phyloP scores from a whole-genome alignment of 2,888 invertebrate species.

The Scaptomyza parva region DNA sequence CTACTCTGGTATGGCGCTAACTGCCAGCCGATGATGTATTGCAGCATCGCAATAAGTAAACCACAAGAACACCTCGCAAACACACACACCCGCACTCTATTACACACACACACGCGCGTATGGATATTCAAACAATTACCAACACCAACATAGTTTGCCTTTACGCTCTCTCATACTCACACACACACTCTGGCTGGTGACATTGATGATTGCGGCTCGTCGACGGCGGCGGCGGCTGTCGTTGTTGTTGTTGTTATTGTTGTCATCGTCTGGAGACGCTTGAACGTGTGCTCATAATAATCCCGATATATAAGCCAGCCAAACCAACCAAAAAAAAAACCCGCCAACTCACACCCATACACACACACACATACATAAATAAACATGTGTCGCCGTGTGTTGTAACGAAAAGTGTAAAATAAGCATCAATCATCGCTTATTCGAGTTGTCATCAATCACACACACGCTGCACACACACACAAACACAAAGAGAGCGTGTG shows the following conservation, averaged over 20 bases:
- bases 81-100: constrained; percentile 34
- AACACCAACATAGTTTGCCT: constrained; percentile 58
- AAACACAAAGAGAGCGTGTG: constrained; percentile 25
- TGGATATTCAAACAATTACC: constrained; percentile 66
- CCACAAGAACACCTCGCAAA: constrained; percentile 54
- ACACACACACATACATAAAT: constrained; percentile 52
- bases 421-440: constrained; percentile 84
- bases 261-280: constrained; percentile 70
- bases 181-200: constrained; percentile 45
- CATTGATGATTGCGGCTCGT: constrained; percentile 77
- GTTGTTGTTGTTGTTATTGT: constrained; percentile 17
- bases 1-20: background rate
- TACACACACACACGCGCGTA: constrained; percentile 25
- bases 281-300: constrained; percentile 80
- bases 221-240: constrained; percentile 1
- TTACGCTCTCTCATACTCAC: constrained; percentile 2
- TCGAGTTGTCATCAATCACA: constrained; percentile 83
- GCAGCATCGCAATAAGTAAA: constrained; percentile 75
- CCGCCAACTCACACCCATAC: constrained; percentile 17
- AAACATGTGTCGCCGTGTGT: constrained; percentile 81
- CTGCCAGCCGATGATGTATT: constrained; percentile 76
- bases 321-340: too few relatives aligned
- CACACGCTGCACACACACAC: constrained; percentile 69
- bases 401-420: constrained; percentile 81
- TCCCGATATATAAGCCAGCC: constrained; percentile 59